These are phyloP conservation scores for Dioctria linearis DNA, from an alignment of 2,888 invertebrate species.

Conservation along the genomic window DNA sequence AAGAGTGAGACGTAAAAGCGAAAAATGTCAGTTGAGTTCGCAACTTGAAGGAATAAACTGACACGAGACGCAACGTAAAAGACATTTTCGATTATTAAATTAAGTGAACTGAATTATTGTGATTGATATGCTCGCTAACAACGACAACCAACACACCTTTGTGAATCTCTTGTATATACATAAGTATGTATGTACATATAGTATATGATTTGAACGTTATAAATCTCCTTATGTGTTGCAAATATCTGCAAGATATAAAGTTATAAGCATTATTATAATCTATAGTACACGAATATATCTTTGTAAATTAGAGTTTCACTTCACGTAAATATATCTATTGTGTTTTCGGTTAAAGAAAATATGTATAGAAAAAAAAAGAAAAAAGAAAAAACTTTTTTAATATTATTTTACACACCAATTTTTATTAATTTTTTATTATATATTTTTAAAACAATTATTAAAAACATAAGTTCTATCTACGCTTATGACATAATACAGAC, in stretches of 20 bases:
- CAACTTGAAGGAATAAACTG: slow-evolving; percentile 53
- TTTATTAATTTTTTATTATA: too few relatives aligned
- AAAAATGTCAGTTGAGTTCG: slow-evolving; percentile 50
- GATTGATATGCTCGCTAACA: slow-evolving; percentile 63
- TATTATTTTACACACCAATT: too few relatives aligned
- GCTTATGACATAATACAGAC: too few relatives aligned
- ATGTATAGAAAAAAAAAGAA: neutral
- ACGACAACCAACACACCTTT: slow-evolving; percentile 44
- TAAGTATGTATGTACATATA: neutral
- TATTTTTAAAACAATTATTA: too few relatives aligned
- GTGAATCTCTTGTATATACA: neutral
- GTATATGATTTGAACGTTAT: too few relatives aligned
- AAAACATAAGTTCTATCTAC: too few relatives aligned
- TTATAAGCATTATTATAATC: too few relatives aligned
- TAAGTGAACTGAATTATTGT: slow-evolving; percentile 70
- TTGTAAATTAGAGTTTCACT: neutral
- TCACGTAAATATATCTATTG: slow-evolving; percentile 15
- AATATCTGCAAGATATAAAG: too few relatives aligned
- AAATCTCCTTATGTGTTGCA: too few relatives aligned
- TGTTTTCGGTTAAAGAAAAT: slow-evolving; percentile 40
- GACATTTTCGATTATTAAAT: slow-evolving; percentile 66
- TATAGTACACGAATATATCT: neutral
- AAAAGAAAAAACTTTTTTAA: too few relatives aligned
- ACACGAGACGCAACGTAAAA: slow-evolving; percentile 60
- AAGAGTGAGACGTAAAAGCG: slow-evolving; percentile 22